Evolutionary conservation across 1,140 invertebrate genomes (phyloP), one percentile per base, ranked within the genome.

Genomic region (Drosophila auraria): DNA sequence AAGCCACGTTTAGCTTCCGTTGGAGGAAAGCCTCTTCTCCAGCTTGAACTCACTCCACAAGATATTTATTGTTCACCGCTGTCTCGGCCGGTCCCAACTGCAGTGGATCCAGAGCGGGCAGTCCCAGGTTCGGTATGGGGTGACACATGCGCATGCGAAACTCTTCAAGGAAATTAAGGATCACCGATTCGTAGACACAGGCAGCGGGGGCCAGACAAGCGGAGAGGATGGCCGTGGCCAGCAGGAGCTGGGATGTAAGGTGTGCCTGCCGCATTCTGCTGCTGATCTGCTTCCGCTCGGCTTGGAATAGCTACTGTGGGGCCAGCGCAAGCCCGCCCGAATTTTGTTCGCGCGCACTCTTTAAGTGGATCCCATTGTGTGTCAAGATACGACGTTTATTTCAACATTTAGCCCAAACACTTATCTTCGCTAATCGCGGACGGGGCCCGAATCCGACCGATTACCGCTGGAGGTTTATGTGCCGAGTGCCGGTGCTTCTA

Each of bases 121-220:
- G 60, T 0, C 91, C 91, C 49, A 92, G 70, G 50, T 80, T 82
- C 0, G 91, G 91, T 50, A 92, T 92, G 1, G 91, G 91, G 56
- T 92, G 91, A 17, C 91, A 92, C 91, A 92, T 92, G 2, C 91
- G 91, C 51, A 53, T 38, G 8, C 77, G 58, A 12, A 92, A 76
- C 63, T 90, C 73, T 0, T 90, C 25, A 0, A 92, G 63, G 56
- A 92, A 91, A 8, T 27, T n/a, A 3, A 51, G 20, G 45, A 92
- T 80, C 15, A 30, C 44, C 5, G 54, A 44, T 40, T 91, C 91
- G 62, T 74, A 79, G 1, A 81, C 0, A 38, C 83, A 76, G 5
- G 59, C 59, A 7, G 53, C 75, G 1, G 87, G 72, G 33, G 72
- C 38, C 25, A 90, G 33, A 5, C 47, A 75, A 27, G 51, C 33